Evolutionary conservation across 1,140 invertebrate genomes (phyloP).

Genomic region (Philotrypesis tridentata): DNA sequence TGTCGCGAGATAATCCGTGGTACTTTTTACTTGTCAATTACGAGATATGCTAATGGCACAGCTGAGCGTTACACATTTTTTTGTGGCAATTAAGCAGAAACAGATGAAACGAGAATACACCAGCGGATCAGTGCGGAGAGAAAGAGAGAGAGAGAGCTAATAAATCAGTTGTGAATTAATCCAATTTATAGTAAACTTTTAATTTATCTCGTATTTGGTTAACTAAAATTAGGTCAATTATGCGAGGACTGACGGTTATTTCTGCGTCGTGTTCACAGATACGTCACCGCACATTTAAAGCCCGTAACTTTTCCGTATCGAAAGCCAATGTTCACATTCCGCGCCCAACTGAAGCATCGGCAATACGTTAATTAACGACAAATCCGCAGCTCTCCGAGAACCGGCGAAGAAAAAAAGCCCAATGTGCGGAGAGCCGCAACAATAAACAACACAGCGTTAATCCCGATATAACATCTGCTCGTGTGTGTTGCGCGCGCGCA

Average conservation of each 20-base stretch:
- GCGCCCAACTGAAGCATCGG: too few species aligned
- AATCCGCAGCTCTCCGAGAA: too few species aligned
- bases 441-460: not conserved
- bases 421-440: not conserved
- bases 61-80: not conserved
- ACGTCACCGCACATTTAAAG: too few species aligned
- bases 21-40: not conserved
- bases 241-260: not conserved
- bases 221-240: not conserved
- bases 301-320: too few species aligned
- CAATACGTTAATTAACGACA: too few species aligned
- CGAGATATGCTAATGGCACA: too few species aligned
- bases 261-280: too few species aligned
- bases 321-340: too few species aligned
- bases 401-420: too few species aligned
- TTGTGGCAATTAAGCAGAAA: not conserved
- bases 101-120: not conserved
- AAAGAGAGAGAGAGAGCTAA: too few species aligned
- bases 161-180: not conserved
- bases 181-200: not conserved
- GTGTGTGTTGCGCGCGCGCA: too few species aligned
- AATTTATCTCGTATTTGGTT: not conserved
- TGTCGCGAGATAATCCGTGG: too few species aligned
- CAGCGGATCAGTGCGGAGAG: not conserved
- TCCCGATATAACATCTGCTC: slow-evolving; percentile 30